phyloP scores from a whole-genome alignment of 2,888 invertebrate genomes.

The Hirtodrosophila histrioides region DNA sequence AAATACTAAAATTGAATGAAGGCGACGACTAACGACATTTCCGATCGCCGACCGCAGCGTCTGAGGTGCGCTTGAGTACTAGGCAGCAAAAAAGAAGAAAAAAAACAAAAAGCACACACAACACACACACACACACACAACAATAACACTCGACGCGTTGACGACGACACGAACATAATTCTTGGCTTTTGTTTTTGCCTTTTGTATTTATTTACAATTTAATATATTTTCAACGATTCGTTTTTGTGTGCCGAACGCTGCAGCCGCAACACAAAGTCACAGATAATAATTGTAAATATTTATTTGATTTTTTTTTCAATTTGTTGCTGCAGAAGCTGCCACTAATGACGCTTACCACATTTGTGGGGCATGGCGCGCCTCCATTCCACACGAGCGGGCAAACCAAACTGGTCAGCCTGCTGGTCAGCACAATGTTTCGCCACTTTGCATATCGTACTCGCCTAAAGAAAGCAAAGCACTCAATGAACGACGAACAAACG shows the following conservation, averaged over 20 bases:
- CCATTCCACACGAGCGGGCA: conserved; percentile 41
- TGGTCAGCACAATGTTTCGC: conserved; percentile 17
- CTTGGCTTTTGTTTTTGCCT: conserved; percentile 41
- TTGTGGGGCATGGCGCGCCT: conserved; percentile 38
- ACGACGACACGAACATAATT: conserved; percentile 64
- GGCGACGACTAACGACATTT: conserved; percentile 47
- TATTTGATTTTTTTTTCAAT: neutral
- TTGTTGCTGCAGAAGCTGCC: conserved; percentile 4
- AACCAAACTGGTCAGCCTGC: conserved; percentile 49
- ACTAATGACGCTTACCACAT: conserved; percentile 41
- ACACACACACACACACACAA: conserved; percentile 4
- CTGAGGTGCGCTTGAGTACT: conserved; percentile 72
- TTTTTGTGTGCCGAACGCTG: conserved; percentile 41
- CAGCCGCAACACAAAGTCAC: conserved; percentile 13
- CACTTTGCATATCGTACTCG: neutral
- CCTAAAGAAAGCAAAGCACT: neutral
- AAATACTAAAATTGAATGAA: conserved; percentile 32
- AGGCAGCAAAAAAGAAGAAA: conserved; percentile 34
- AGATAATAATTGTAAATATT: conserved; percentile 36
- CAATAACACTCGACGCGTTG: conserved; percentile 14
- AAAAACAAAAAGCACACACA: conserved; percentile 26
- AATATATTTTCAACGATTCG: conserved; percentile 59
- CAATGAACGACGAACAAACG: conserved; percentile 1
- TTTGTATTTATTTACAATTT: conserved; percentile 68
- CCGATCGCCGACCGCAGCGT: conserved; percentile 62